Evolutionary conservation across 2,113 vertebrate species (phyloP).

Genomic region (Grammomys dolichurus): DNA sequence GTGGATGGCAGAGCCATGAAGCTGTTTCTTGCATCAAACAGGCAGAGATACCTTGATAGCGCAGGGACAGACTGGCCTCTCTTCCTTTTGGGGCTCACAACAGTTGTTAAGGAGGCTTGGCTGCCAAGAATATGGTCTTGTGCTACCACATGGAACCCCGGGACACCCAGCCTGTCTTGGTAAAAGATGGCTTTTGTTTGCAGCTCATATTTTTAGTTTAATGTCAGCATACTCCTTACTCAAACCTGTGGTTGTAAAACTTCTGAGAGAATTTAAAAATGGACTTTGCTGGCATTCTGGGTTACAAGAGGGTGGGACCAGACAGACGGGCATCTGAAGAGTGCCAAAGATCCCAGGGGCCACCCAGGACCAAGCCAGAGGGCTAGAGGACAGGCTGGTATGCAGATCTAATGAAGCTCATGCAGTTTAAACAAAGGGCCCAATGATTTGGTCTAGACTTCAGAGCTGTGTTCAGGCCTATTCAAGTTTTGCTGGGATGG

Average conservation of each 20-base stretch:
- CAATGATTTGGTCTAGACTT: not conserved
- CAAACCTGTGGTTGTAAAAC: constrained; percentile 78
- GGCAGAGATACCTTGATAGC: constrained; percentile 68
- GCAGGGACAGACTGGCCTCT: not conserved
- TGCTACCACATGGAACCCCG: constrained; percentile 11
- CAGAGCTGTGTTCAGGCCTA: constrained; percentile 42
- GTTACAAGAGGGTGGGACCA: constrained; percentile 36
- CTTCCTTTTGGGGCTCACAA: not conserved
- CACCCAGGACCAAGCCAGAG: not conserved
- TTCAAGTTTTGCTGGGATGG: constrained; percentile 18
- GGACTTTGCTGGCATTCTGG: constrained; percentile 44
- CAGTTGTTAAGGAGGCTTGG: not conserved
- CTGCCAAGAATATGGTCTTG: not conserved
- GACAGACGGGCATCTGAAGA: constrained; percentile 46
- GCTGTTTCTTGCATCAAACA: constrained; percentile 14
- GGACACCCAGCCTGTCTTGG: constrained; percentile 52
- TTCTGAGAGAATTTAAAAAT: constrained; percentile 80
- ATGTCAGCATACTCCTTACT: constrained; percentile 76
- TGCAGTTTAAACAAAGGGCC: constrained; percentile 40
- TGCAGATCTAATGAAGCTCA: not conserved
- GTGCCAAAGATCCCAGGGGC: constrained; percentile 3
- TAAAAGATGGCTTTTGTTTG: constrained; percentile 81
- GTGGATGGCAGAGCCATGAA: not conserved
- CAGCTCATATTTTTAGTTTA: constrained; percentile 79
- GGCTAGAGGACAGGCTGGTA: not conserved